Percentiles rank a stretch among this genome's conserved stretches.
phyloP scores from a whole-genome alignment of 1,140 invertebrate genomes.

The Bilobella aurantiaca region DNA sequence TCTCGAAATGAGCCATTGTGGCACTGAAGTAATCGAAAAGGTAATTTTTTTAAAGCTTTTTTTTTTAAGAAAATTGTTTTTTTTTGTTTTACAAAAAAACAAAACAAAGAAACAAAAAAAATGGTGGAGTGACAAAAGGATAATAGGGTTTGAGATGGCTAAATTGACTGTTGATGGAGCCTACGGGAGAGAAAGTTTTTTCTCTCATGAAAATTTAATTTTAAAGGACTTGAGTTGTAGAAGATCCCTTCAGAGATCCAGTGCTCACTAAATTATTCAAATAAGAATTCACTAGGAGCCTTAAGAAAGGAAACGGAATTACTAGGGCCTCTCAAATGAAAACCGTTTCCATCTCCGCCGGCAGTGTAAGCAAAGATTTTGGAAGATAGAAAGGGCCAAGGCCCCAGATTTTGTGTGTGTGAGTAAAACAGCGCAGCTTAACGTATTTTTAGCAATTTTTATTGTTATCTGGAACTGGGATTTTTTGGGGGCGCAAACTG shows the following conservation, averaged over 20 bases:
- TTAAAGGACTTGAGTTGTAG: neutral
- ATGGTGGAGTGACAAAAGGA: neutral
- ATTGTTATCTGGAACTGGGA: no score
- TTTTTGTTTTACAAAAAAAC: neutral
- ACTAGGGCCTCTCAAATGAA: no score
- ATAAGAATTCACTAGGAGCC: neutral
- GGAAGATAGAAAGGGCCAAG: no score
- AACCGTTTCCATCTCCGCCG: no score
- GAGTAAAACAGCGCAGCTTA: no score
- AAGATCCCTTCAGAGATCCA: neutral
- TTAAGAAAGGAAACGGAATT: no score
- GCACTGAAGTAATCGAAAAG: constrained; percentile 61
- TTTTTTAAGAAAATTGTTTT: neutral
- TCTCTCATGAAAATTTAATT: neutral
- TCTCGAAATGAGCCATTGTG: constrained; percentile 69
- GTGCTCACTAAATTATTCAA: neutral
- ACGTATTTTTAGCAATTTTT: no score
- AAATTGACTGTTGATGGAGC: neutral
- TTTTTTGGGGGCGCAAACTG: no score
- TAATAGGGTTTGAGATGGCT: neutral
- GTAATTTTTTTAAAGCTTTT: constrained; percentile 11
- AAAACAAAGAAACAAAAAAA: neutral
- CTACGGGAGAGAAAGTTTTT: neutral
- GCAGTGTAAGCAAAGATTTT: no score
- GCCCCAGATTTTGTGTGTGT: no score